These are phyloP conservation scores for Myodes glareolus DNA, from an alignment of 2,113 vertebrate species.

Conservation along the genomic window DNA sequence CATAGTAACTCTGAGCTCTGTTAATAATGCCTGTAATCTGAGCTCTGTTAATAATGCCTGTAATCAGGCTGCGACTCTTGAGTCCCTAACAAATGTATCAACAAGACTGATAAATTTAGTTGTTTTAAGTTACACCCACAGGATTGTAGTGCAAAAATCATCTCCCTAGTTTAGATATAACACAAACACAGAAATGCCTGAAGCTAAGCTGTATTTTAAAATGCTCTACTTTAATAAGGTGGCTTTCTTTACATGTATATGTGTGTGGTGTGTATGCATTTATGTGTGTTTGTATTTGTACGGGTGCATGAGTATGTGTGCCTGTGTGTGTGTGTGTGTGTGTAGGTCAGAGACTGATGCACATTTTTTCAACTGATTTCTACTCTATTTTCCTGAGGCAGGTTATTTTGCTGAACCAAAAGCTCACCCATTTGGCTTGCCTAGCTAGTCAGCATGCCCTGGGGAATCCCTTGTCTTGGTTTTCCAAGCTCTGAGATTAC, in stretches of 20 bases:
- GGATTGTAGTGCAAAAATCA: slow-evolving; percentile 22
- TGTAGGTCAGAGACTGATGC: background rate
- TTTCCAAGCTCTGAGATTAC: background rate
- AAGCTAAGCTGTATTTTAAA: background rate
- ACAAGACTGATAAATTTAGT: background rate
- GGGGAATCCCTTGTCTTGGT: background rate
- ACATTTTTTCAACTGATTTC: background rate
- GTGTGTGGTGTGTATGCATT: background rate
- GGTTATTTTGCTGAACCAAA: background rate
- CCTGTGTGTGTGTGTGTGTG: background rate
- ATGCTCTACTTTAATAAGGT: slow-evolving; percentile 33
- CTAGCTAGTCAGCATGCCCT: background rate
- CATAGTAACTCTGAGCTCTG: slow-evolving; percentile 8
- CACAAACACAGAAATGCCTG: background rate
- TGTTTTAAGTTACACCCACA: slow-evolving; percentile 38
- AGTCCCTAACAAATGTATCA: slow-evolving; percentile 29
- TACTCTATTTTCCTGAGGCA: background rate
- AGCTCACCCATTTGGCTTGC: background rate
- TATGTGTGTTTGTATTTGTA: background rate
- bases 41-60: background rate
- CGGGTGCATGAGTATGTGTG: background rate
- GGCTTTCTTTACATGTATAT: background rate
- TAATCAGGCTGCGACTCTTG: background rate
- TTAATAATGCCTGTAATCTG: background rate
- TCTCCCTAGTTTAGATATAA: background rate